Evolutionary conservation across 1,140 invertebrate genomes (phyloP).

Genomic region (Gonioctena quinquepunctata): DNA sequence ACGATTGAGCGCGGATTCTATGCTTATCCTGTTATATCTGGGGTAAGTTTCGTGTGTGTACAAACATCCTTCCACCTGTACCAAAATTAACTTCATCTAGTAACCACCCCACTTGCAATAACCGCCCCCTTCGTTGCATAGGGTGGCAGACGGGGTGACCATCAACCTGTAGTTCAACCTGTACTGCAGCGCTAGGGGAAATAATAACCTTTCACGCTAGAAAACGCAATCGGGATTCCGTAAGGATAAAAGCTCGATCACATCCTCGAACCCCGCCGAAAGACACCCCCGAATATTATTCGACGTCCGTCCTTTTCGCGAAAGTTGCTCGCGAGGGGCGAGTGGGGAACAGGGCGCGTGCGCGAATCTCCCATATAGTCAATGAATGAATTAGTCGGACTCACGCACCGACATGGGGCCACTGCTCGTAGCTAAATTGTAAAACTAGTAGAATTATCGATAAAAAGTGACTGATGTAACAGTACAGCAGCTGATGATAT

Average conservation of each 20-base stretch:
- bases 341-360: conserved; percentile 13
- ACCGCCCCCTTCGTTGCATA: background rate
- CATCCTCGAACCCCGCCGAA: background rate
- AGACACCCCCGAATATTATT: background rate
- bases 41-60: no score
- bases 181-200: background rate
- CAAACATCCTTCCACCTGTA: no score
- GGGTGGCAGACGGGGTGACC: background rate
- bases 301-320: background rate
- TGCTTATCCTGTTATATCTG: no score
- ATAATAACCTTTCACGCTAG: background rate
- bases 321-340: conserved; percentile 1
- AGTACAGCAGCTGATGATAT: background rate
- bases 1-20: no score
- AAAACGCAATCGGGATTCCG: background rate
- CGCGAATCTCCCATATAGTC: conserved; percentile 15
- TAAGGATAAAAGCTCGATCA: background rate
- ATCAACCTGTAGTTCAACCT: background rate
- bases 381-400: conserved; percentile 35
- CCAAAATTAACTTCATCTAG: no score
- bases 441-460: background rate
- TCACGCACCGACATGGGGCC: conserved; percentile 8
- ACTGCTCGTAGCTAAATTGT: background rate
- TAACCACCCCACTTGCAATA: background rate
- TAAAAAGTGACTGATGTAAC: conserved; percentile 3